Base-by-base conservation (phyloP, 1,140 invertebrate genomes). In the Aphelinus atriplicis region DNA sequence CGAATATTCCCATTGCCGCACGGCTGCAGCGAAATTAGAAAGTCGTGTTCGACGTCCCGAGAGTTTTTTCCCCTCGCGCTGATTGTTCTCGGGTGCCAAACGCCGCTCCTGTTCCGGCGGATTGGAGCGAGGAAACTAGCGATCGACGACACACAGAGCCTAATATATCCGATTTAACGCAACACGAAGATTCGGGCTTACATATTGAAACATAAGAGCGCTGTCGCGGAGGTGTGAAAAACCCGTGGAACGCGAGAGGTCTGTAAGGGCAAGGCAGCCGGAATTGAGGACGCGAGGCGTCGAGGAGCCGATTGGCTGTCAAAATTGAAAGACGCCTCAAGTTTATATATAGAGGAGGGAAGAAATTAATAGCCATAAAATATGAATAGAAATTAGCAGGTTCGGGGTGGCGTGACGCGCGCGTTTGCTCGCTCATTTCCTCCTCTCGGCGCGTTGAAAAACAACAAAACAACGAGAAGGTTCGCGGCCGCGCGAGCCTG, bases 331-430 rank as follows among this genome's bases (percentile, higher is more conserved):
- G 61, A 10, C 4, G 61, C 58, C 9, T 26, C 58, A 43, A 26
- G 73, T 53, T 57, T 75, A 75, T 26, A 26, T 26, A 47, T 53
- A 75, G 66, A 87, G 87, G 85, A 87, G 85, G 87, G 87, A 88
- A 87, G 87, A 88, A 88, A 88, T 88, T 88, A 88, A 88, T 88
- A 88, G 87, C 87, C 87, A 88, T 88, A 88, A 88, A 88, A 88
- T 88, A 88, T 88, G 87, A 88, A 87, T 88, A 88, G 87, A 88
- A 88, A 87, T 88, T 88, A 88, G 87, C 87, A 86, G 86, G 86
- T 88, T 87, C 86, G 87, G 86, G 86, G 85, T 88, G 86, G 87
- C 87, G 86, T 88, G 87, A 88, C 86, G 86, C 86, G 86, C 86
- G 86, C 86, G 86, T 87, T 87, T 87, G 86, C 87, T 87, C 87